Base-by-base conservation (phyloP, 2,113 vertebrate genomes). In the Artemisiospiza belli region DNA sequence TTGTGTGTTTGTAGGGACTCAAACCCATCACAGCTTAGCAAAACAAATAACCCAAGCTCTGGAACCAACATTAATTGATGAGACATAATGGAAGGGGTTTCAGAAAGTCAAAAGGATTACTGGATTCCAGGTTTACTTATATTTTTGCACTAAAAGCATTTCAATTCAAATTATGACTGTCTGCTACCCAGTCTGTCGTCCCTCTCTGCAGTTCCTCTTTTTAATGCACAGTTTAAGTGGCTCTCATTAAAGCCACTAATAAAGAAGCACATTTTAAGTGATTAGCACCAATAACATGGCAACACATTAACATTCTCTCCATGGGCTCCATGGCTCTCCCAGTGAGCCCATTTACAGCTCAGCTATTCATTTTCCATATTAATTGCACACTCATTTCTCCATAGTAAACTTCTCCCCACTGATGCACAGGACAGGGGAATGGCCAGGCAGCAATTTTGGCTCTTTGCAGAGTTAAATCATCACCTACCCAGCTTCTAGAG, bases 201-300 rank as follows among this genome's bases (percentile, higher is more conserved):
- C 94, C 82, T 80, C 96, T 85, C 97, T 35, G 84, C 97, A 94
- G 94, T 96, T 94, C 94, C 95, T 97, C 97, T 97, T 97, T 92
- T 96, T 98, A 98, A 98, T 97, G 98, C 96, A 85, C 95, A 87
- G 89, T 97, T 95, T 97, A 97, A 98, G 98, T 97, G 97, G 96
- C 96, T 97, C 98, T 97, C 98, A 97, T 97, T 97, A 98, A 95
- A 95, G 95, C 97, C 46, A 93, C 98, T 98, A 97, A 98, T 97
- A 97, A 97, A 98, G 97, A 90, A 97, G 49, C 94, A 72, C 94
- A 96, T 97, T 97, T 97, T 94, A 96, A 97, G 97, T 97, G 97
- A 98, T 98, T 97, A 98, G 97, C 95, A 96, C 98, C 97, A 94
- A 96, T 96, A 96, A 96, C 70, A 86, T 63, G 81, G 96, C 96